Evolutionary conservation across 2,888 invertebrate species (phyloP), one percentile per base, ranked within the genome.

Genomic region (Plemyria rubiginata): DNA sequence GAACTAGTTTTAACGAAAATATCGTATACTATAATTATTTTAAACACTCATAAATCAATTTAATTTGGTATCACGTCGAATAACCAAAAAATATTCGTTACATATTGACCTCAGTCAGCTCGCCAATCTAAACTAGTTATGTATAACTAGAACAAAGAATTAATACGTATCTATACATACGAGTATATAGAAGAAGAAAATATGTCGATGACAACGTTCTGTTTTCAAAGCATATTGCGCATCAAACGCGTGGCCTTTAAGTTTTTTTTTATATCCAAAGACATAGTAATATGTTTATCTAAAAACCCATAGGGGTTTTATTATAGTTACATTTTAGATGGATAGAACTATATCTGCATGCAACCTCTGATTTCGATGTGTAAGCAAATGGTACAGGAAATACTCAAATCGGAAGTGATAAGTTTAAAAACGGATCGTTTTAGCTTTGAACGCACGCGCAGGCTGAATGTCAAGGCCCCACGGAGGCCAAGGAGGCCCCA

Each of bases 401-500:
- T 85, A 67, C 59, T 70, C 73, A 77, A 78, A 84, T 89, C 91
- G 92, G 91, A 92, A 92, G 90, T 89, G 78, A 77, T 75, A 73
- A 73, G 76, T 81, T 85, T 82, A 82, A 85, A 91, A 90, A 86
- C 87, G 81, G 85, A 90, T 88, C 86, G 86, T 81, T 84, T 85
- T 82, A 83, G 81, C 76, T 79, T 69, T 74, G 77, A 76, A 82
- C 78, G 82, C 87, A 83, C 81, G 86, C 82, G 84, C 81, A 74
- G 70, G 76, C 74, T 87, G 88, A 91, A 92, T 91, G 92, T 91
- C 92, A 92, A 92, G 92, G 92, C 74, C 73, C 70, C 69, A 61
- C 54, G 74, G 79, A 87, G 86, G 89, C 79, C 80, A 71, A 70
- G 71, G 77, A 81, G 77, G 83, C 81, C 76, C 74, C 63, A 22